These are phyloP conservation scores for Chiroxiphia lanceolata DNA, from an alignment of 2,797 vertebrate genomes.

Conservation along the genomic window DNA sequence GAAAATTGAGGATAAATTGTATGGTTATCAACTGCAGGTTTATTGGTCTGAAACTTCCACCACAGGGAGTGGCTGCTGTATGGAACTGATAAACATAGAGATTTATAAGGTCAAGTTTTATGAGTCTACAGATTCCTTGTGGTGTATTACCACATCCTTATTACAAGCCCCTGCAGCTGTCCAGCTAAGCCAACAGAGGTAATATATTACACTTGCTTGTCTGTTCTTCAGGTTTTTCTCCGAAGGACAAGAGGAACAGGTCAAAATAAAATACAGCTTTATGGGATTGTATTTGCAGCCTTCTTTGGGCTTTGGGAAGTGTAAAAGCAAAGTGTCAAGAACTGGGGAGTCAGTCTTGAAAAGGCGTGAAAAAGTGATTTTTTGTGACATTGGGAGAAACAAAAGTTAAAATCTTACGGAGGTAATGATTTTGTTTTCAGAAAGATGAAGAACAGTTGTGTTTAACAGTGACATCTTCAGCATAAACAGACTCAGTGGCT, in stretches of 20 bases:
- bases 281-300: neutral
- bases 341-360: neutral
- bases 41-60: conserved; percentile 74
- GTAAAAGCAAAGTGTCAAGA: neutral
- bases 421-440: neutral
- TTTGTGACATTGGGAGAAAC: neutral
- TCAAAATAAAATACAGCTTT: conserved; percentile 60
- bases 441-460: neutral
- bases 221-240: conserved; percentile 40
- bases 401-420: neutral
- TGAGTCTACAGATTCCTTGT: conserved; percentile 78
- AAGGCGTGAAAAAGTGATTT: neutral
- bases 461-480: neutral
- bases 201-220: conserved; percentile 75
- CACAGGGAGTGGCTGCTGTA: conserved; percentile 81
- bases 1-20: conserved; percentile 49
- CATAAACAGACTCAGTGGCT: neutral
- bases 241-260: conserved; percentile 23
- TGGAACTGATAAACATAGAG: conserved; percentile 84
- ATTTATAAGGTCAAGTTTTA: conserved; percentile 89
- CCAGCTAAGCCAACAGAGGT: conserved; percentile 75
- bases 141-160: conserved; percentile 82
- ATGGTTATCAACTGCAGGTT: conserved; percentile 80
- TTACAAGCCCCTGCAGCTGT: conserved; percentile 81
- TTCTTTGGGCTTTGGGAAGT: neutral